A percentile compares a stretch with the other conserved stretches of the same genome.
These are phyloP conservation scores for Caenorhabditis remanei DNA, from an alignment of 1,140 invertebrate genomes.

Conservation along the genomic window DNA sequence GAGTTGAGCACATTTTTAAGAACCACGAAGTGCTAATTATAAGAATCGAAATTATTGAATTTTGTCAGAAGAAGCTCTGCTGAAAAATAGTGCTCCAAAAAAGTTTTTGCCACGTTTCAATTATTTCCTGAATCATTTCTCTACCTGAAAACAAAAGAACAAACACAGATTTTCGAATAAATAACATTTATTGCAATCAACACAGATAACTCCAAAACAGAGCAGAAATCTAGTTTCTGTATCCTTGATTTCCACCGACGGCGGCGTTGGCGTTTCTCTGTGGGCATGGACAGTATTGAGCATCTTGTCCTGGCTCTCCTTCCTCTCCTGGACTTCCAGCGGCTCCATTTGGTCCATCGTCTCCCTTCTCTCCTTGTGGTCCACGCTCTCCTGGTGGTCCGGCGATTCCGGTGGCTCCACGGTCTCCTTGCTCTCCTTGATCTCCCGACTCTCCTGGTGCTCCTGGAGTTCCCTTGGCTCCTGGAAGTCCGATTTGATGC, in stretches of 20 bases:
- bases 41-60: no score
- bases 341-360: conserved; percentile 59
- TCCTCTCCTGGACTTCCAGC: conserved; percentile 58
- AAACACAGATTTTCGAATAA: no score
- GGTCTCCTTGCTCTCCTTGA: conserved; percentile 45
- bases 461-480: conserved; percentile 67
- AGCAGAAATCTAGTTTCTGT: conserved; percentile 29
- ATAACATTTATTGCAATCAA: no score
- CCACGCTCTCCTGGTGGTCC: conserved; percentile 61
- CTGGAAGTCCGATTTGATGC: conserved; percentile 65
- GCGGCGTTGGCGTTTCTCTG: conserved; percentile 49
- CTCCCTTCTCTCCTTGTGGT: conserved; percentile 61
- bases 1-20: no score
- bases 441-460: conserved; percentile 52
- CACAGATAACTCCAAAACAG: no score
- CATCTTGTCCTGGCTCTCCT: conserved; percentile 67
- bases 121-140: no score
- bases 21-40: no score
- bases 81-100: no score
- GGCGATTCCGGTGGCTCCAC: conserved; percentile 41
- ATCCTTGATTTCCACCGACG: conserved; percentile 43
- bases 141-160: no score
- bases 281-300: conserved; percentile 67
- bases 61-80: no score
- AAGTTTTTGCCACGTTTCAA: no score